phyloP scores from a whole-genome alignment of 1,140 invertebrate species.

The Drosophila fuyamai region DNA sequence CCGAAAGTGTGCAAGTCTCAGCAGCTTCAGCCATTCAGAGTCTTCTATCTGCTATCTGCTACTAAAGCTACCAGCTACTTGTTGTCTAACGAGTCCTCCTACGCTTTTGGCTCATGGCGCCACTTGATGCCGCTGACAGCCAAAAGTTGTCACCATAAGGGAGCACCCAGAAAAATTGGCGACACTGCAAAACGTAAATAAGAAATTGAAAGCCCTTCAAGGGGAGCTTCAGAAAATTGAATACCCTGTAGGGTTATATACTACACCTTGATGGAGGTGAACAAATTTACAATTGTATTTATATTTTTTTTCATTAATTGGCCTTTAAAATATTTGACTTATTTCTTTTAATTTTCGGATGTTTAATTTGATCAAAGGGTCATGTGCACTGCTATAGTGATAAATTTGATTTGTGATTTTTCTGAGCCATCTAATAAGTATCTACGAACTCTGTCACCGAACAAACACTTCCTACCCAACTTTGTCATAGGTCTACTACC shows the following conservation, averaged over 20 bases:
- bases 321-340: too few relatives aligned
- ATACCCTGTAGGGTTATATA: slow-evolving; percentile 37
- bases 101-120: slow-evolving; percentile 24
- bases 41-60: slow-evolving; percentile 37
- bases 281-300: background rate
- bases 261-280: background rate
- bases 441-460: background rate
- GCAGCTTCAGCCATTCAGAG: slow-evolving; percentile 42
- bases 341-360: too few relatives aligned
- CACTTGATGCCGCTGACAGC: slow-evolving; percentile 71
- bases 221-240: background rate
- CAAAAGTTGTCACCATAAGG: slow-evolving; percentile 71
- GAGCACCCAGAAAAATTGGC: slow-evolving; percentile 63
- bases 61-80: slow-evolving; percentile 62
- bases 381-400: too few relatives aligned
- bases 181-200: slow-evolving; percentile 64
- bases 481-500: slow-evolving; percentile 8
- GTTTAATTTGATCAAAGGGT: too few relatives aligned
- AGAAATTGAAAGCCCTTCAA: slow-evolving; percentile 28
- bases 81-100: slow-evolving; percentile 73
- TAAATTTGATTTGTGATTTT: too few relatives aligned
- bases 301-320: background rate
- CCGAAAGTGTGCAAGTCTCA: slow-evolving; percentile 73
- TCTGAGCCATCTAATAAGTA: background rate
- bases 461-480: too few relatives aligned